Conservation (phyloP, 2,888 invertebrate species). For the Noctua pronuba region DNA sequence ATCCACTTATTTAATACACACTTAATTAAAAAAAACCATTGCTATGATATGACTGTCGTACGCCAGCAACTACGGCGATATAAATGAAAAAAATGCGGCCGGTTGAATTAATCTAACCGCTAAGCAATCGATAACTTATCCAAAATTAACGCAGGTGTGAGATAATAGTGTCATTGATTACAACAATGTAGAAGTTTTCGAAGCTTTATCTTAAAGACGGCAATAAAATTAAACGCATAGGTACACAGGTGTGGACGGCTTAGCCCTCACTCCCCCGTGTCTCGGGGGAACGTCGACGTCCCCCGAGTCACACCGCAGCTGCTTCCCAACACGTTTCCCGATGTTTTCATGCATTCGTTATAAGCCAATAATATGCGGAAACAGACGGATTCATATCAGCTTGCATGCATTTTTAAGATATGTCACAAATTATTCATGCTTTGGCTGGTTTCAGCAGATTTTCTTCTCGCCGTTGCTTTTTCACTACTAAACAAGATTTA, state of each 20-base stretch:
- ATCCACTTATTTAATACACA: slow-evolving; percentile 33
- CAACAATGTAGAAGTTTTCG: slow-evolving; percentile 44
- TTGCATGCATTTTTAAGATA: slow-evolving; percentile 21
- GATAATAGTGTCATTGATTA: slow-evolving; percentile 73
- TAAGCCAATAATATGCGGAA: slow-evolving; percentile 76
- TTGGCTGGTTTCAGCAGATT: not conserved
- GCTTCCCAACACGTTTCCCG: slow-evolving; percentile 58
- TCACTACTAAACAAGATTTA: not conserved
- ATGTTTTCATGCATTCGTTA: slow-evolving; percentile 77
- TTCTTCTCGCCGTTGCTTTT: not conserved
- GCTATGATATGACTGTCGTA: slow-evolving; percentile 24
- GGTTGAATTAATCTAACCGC: slow-evolving; percentile 67
- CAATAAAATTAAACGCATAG: slow-evolving; percentile 56
- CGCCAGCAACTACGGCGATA: slow-evolving; percentile 32
- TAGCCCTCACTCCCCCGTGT: slow-evolving; percentile 24
- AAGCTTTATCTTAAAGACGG: slow-evolving; percentile 46
- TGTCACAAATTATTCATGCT: not conserved
- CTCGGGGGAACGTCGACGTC: slow-evolving; percentile 57
- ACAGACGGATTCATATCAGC: slow-evolving; percentile 6
- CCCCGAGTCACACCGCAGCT: slow-evolving; percentile 65
- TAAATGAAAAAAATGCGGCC: slow-evolving; percentile 63
- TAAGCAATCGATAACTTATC: slow-evolving; percentile 79
- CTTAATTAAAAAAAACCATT: slow-evolving; percentile 46
- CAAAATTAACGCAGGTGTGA: slow-evolving; percentile 81
- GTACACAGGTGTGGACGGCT: slow-evolving; percentile 71